A percentile compares a stretch with the other conserved stretches of the same genome.
These are phyloP conservation scores for Tychaedon coryphoeus DNA, from an alignment of 2,113 vertebrate genomes.

Conservation along the genomic window DNA sequence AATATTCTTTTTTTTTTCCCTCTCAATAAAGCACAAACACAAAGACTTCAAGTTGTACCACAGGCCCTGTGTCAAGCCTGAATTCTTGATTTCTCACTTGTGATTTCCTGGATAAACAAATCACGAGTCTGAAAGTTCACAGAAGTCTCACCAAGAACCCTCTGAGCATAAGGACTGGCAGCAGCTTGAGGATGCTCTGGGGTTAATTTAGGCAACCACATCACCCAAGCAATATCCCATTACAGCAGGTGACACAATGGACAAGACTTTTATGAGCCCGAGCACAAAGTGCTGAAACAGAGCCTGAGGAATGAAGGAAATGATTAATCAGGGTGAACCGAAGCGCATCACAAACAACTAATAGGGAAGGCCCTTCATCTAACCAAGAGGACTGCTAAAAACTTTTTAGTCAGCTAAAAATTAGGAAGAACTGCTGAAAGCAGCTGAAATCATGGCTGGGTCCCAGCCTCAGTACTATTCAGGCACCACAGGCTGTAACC, in stretches of 20 bases:
- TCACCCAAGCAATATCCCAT: neutral
- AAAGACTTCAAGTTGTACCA: neutral
- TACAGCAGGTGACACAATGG: neutral
- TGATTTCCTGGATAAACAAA: neutral
- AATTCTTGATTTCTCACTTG: neutral
- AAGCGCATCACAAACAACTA: neutral
- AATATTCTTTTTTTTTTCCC: fast-evolving
- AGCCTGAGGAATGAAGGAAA: conserved; percentile 19
- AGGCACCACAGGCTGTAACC: fast-evolving
- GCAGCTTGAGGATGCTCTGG: neutral
- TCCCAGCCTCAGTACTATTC: fast-evolving
- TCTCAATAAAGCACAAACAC: neutral
- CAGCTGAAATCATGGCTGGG: neutral
- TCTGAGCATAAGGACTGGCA: neutral
- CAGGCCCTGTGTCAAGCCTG: fast-evolving
- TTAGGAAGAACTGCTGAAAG: neutral
- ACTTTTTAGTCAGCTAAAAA: neutral
- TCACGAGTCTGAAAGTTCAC: fast-evolving
- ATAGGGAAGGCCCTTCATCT: no score
- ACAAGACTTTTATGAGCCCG: neutral
- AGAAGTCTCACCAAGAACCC: neutral
- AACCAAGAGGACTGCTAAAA: neutral
- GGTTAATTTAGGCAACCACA: neutral
- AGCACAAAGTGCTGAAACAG: neutral
- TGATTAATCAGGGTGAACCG: neutral